Base-by-base conservation (phyloP, 2,797 vertebrate species). In the Sebastes nivosus region DNA sequence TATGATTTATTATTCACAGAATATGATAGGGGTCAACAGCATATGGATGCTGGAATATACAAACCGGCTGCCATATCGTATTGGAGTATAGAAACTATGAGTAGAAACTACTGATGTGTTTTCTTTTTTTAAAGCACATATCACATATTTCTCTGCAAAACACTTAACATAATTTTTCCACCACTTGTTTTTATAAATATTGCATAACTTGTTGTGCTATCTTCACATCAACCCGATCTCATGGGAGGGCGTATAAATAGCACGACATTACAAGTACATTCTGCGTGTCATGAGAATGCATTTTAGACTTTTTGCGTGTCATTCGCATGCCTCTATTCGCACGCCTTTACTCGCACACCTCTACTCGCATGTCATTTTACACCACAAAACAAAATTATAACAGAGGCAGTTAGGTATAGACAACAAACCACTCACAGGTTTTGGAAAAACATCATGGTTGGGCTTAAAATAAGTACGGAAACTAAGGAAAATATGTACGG, bases 1-100 rank as follows among this genome's bases (percentile, higher is more conserved):
- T 32, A 36, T 82, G 59, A 86, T 77, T 75, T 63, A 89, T 80
- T 58, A 82, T 68, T 81, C 63, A 25, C 80, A 79, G 74, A 82
- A 87, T 67, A 70, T 38, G 67, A 89, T 73, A 72, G 34, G 81
- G 67, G 75, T 84, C 73, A 88, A 72, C 66, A 66, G 46, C 55
- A 72, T 50, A 69, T 68, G 72, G 60, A 69, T 70, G 61, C 30
- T 59, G 63, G 70, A 50, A 52, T 73, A 67, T 77, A 67, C 42
- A 75, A 88, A 81, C 61, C 68, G 27, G 59, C 77, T 71, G 38
- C 16, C 54, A 38, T 57, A 22, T 46, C 32, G 24, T 67, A 30
- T 24, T 5, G 9, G 10, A 60, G 27, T 20, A 6, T 12, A 60
- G 25, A 60, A 74, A 30, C 38, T 73, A 38, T 27, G 9, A 70